These are phyloP conservation scores for Rhyacophila brunnea DNA, from an alignment of 1,140 invertebrate species.

Conservation along the genomic window DNA sequence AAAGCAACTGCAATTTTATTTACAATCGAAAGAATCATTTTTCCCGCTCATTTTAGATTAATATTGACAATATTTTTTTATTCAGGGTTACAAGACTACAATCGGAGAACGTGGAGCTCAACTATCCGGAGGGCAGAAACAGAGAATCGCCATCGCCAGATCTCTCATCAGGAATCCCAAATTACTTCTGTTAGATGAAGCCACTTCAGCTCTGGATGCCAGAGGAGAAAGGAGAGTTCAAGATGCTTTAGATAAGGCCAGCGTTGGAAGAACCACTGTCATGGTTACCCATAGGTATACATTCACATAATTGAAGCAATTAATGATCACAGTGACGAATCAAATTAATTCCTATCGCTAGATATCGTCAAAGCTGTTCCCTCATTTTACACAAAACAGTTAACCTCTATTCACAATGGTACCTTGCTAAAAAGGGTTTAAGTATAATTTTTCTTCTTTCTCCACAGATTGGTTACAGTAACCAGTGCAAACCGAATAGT, in stretches of 20 bases:
- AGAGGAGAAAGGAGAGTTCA: conserved; percentile 68
- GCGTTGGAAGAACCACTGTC: conserved; percentile 79
- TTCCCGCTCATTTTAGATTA: too few species aligned
- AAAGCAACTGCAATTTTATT: too few species aligned
- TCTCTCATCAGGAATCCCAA: conserved; percentile 72
- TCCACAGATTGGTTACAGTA: conserved; percentile 72
- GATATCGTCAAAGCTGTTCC: too few species aligned
- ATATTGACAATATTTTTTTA: conserved; percentile 17
- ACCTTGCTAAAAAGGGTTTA: too few species aligned
- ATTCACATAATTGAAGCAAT: too few species aligned
- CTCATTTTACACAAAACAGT: too few species aligned
- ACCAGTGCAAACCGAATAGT: conserved; percentile 78
- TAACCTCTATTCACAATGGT: too few species aligned
- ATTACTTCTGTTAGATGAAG: conserved; percentile 77
- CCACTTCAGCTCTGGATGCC: conserved; percentile 72
- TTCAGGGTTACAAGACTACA: conserved; percentile 69
- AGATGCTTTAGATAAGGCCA: conserved; percentile 67
- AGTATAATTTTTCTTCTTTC: conserved; percentile 2
- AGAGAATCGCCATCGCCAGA: conserved; percentile 75
- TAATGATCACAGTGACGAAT: too few species aligned
- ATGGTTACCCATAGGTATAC: conserved; percentile 76
- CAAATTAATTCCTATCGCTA: too few species aligned
- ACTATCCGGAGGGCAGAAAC: conserved; percentile 77
- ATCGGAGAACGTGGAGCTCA: conserved; percentile 72
- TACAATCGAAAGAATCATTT: too few species aligned